Base-by-base conservation (phyloP, 2,797 vertebrate genomes). In the Acrossocheilus wenchowensis region DNA sequence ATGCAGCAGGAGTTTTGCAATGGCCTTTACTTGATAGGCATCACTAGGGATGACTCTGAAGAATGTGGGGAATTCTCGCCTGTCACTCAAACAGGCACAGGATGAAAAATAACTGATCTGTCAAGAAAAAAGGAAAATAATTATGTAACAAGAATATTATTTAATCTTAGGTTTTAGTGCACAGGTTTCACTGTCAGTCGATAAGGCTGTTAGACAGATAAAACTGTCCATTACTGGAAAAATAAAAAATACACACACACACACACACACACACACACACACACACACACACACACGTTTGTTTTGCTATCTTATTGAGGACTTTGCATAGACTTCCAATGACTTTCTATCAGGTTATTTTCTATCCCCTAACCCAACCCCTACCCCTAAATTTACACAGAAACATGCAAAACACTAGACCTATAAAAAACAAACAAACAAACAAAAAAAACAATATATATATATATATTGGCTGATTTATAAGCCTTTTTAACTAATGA, bases 31-130 rank as follows among this genome's bases (percentile, higher is more conserved):
- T 92, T 96, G 95, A 86, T 94, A 95, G 45, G 95, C 93, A 88
- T 95, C 95, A 84, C 93, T 96, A 19, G 95, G 95, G 17, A 95
- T 94, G 2, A 95, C 94, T 87, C 95, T 92, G 90, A 96, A 96
- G 88, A 96, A 96, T 4, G 90, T 95, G 4, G 95, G 95, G 72
- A 92, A 95, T 82, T 93, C 87, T 87, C 21, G 91, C 84, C 93
- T 93, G 89, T 96, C 92, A 89, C 92, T 94, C 0, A 96, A 89
- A 90, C 95, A 96, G 10, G 94, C 93, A 87, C 95, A 96, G 0
- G 95, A 93, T 23, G 95, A 95, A 88, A 96, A 96, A 87, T 96
- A 96, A 88, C 95, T 96, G 84, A 96, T 95, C 95, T 96, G 86
- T 81, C 86, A 30, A 64, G 21, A 62, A 60, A 80, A n/a, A 52